Evolutionary conservation across 2,888 invertebrate genomes (phyloP), one percentile per base, ranked within the genome.

Genomic region (Macrosiphum euphorbiae): DNA sequence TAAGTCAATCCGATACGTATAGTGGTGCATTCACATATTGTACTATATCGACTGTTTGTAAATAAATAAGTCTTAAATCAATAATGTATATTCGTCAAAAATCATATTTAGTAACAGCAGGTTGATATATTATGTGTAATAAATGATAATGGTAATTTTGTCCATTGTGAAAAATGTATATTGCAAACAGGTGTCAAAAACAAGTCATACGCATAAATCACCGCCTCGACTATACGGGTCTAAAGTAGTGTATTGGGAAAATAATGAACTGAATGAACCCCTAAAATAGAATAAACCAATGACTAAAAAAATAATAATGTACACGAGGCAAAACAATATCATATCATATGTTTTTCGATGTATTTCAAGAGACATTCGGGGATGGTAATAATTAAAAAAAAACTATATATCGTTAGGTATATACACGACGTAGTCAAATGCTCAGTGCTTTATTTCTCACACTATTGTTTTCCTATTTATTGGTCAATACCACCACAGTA

Each of bases 101-200:
- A 24, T 78, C 35, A 78, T 41, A 78, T 35, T 67, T 78, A 20
- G 20, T 41, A 78, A 78, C 8, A 35, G 3, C 20, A 20, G 20
- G 35, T 35, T 78, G 35, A 35, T 35, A 28, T 61, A 61, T 61
- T 35, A 8, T 78, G 78, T 78, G 11, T 44, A 28, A 26, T 85
- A 44, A 41, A 44, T 28, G 28, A 85, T 85, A 85, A 44, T 44
- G 26, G 20, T 85, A 44, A 28, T 44, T 85, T 24, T 85, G 44
- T 44, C 4, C 13, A 16, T 67, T 67, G 11, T 47, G 58, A 86
- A 86, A 86, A 86, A 47, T 47, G n/a, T 44, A 20, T 61, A 61
- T n/a, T 61, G 28, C n/a, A 28, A 61, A 55, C 41, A 89, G 44
- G 58, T 89, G 58, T 89, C 89, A 89, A 89, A 61, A 89, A 89